These are phyloP conservation scores for Chrysolina oricalcia DNA, from an alignment of 2,888 invertebrate species.

Conservation along the genomic window DNA sequence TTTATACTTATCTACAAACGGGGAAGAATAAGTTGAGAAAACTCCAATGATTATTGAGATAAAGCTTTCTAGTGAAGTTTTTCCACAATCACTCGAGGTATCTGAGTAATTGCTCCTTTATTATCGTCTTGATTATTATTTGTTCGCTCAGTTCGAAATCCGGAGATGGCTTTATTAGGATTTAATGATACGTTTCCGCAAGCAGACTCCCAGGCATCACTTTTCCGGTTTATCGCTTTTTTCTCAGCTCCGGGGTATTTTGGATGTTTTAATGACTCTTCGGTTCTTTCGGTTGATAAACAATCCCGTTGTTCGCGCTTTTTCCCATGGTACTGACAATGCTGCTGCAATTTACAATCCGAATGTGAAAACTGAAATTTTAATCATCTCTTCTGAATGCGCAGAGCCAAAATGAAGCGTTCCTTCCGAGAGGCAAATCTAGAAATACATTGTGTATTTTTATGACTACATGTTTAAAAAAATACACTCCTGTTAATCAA, in stretches of 20 bases:
- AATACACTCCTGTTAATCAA: too few relatives aligned
- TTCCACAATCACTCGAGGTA: conserved; percentile 54
- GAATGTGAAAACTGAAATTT: neutral
- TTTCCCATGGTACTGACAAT: neutral
- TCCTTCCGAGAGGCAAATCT: too few relatives aligned
- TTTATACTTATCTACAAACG: conserved; percentile 20
- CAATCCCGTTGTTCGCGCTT: conserved; percentile 1
- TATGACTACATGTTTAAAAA: too few relatives aligned
- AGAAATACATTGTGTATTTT: too few relatives aligned
- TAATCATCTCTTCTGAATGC: too few relatives aligned
- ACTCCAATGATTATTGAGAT: conserved; percentile 31
- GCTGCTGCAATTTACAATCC: neutral
- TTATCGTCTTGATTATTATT: conserved; percentile 58
- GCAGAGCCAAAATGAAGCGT: too few relatives aligned
- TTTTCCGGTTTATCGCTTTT: conserved; percentile 22
- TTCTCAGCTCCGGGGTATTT: conserved; percentile 16
- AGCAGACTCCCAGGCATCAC: conserved; percentile 32
- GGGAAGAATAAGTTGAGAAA: conserved; percentile 20
- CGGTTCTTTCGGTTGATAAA: conserved; percentile 13
- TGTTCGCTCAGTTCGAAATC: conserved; percentile 50
- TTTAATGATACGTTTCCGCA: conserved; percentile 51
- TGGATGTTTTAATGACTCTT: conserved; percentile 24
- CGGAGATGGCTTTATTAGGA: conserved; percentile 50
- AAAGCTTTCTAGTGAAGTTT: conserved; percentile 38
- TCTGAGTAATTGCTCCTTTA: conserved; percentile 57